These are phyloP conservation scores for Notodonta dromedarius DNA, from an alignment of 2,888 invertebrate species.

Conservation along the genomic window DNA sequence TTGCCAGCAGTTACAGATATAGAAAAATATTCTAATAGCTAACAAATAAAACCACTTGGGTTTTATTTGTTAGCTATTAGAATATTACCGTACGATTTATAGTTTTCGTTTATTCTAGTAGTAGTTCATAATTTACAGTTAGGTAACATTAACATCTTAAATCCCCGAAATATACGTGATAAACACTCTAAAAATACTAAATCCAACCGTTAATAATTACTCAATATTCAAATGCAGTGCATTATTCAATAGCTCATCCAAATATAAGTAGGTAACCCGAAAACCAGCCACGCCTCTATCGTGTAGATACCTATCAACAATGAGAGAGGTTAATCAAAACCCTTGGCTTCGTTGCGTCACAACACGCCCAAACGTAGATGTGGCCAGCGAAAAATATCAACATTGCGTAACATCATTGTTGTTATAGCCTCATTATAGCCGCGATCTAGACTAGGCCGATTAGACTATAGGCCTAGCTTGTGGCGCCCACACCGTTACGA, in stretches of 20 bases:
- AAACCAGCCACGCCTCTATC: constrained; percentile 7
- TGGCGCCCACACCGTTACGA: constrained; percentile 2
- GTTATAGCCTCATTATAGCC: background rate
- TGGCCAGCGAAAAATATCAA: background rate
- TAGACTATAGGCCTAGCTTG: background rate
- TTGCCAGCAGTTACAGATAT: too few species aligned
- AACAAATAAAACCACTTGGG: too few species aligned
- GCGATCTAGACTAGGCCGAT: constrained; percentile 4
- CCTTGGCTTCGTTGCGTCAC: constrained; percentile 7
- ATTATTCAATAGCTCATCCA: constrained; percentile 4
- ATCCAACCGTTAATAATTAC: background rate
- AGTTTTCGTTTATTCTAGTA: too few species aligned
- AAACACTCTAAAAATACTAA: background rate
- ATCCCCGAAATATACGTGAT: background rate
- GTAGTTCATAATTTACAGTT: too few species aligned
- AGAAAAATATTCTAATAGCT: too few species aligned
- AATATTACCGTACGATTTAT: too few species aligned
- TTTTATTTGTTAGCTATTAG: too few species aligned
- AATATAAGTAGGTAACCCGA: constrained; percentile 5
- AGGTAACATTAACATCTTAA: background rate
- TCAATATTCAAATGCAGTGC: background rate
- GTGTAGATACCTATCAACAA: constrained; percentile 9
- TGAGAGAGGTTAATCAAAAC: constrained; percentile 6
- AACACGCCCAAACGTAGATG: background rate
- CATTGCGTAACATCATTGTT: constrained; percentile 5